Evolutionary conservation across 2,888 invertebrate genomes (phyloP).

Genomic region (Drosophila mercatorum): DNA sequence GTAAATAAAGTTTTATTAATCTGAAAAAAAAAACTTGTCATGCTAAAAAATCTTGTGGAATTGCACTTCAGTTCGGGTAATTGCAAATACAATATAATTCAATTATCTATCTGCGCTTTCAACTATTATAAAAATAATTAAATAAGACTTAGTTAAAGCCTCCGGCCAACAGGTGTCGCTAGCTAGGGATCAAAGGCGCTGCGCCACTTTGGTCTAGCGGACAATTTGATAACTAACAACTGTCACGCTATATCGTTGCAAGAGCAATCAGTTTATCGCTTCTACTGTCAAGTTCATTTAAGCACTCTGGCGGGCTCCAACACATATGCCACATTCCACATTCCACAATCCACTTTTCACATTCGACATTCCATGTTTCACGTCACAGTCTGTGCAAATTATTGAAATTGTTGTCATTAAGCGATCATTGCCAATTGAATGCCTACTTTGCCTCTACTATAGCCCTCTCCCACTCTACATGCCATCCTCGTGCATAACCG

Average conservation of each 20-base stretch:
- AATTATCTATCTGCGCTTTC: background rate
- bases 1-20: background rate
- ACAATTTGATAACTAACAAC: slow-evolving; percentile 7
- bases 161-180: slow-evolving; percentile 29
- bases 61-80: too few relatives aligned
- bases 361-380: slow-evolving; percentile 26
- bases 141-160: background rate
- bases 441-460: slow-evolving; percentile 20
- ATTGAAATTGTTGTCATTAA: slow-evolving; percentile 63
- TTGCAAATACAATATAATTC: background rate
- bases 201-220: background rate
- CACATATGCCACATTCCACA: slow-evolving; percentile 15
- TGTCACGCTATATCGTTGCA: slow-evolving; percentile 50
- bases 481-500: slow-evolving; percentile 35
- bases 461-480: background rate
- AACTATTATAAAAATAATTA: background rate
- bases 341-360: slow-evolving; percentile 15
- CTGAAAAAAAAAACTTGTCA: background rate
- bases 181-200: slow-evolving; percentile 7
- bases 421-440: slow-evolving; percentile 59
- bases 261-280: slow-evolving; percentile 43
- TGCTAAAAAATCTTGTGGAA: too few relatives aligned
- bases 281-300: slow-evolving; percentile 44
- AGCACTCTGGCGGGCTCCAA: slow-evolving; percentile 19
- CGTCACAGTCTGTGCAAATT: slow-evolving; percentile 42